phyloP scores from a whole-genome alignment of 2,113 vertebrate genomes.

The Rhinopomastus cyanomelas region DNA sequence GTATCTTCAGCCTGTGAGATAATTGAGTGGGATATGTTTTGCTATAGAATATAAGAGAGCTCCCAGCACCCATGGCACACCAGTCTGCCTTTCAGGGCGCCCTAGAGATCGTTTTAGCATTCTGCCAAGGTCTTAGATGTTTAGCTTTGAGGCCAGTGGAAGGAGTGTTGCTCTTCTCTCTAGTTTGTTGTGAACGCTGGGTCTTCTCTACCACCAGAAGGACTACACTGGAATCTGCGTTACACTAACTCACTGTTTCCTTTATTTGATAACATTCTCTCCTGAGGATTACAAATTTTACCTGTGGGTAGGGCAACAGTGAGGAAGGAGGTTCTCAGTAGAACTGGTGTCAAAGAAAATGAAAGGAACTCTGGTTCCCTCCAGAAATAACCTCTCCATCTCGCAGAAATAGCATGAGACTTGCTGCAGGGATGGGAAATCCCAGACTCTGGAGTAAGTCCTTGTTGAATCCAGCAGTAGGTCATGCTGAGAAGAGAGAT shows the following conservation, averaged over 20 bases:
- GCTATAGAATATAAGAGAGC: background rate
- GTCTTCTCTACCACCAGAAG: background rate
- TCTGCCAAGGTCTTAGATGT: background rate
- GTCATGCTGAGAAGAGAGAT: background rate
- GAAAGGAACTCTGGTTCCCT: background rate
- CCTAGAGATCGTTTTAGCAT: background rate
- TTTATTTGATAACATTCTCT: background rate
- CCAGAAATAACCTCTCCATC: background rate
- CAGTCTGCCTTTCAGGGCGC: background rate
- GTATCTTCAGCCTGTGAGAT: background rate
- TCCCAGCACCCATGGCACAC: background rate
- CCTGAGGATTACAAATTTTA: background rate
- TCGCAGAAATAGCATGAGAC: background rate
- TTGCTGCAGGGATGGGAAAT: background rate
- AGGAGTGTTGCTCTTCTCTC: background rate
- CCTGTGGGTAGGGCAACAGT: background rate
- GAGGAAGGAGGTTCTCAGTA: background rate
- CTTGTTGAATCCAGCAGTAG: background rate
- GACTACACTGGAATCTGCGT: background rate
- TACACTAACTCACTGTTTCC: background rate
- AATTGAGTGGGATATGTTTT: background rate
- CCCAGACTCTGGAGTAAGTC: background rate
- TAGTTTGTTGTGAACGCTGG: background rate
- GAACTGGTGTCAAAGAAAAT: background rate
- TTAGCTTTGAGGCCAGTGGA: background rate